Conservation (phyloP, 2,797 vertebrate species). For the Pangasius krempfi region DNA sequence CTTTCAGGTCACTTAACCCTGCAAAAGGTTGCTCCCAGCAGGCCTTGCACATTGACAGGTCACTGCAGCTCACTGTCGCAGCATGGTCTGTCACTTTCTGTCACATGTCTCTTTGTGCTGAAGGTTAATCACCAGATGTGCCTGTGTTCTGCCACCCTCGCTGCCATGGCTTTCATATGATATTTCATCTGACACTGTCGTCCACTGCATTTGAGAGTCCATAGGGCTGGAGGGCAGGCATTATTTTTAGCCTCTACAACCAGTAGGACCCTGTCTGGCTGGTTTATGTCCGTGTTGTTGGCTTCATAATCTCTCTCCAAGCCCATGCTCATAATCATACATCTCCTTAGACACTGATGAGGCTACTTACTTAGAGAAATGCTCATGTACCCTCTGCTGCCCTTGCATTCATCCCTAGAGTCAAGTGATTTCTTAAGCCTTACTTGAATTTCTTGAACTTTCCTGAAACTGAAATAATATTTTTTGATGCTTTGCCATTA, state of each 20-base stretch:
- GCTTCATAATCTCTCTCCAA: conserved; percentile 47
- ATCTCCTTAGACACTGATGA: conserved; percentile 46
- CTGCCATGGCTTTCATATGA: conserved; percentile 35
- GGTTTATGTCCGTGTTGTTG: conserved; percentile 35
- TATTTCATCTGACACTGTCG: conserved; percentile 42
- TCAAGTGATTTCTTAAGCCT: not conserved
- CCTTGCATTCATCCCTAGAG: not conserved
- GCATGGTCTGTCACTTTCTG: conserved; percentile 50
- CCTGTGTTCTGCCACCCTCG: conserved; percentile 47
- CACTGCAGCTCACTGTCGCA: conserved; percentile 45
- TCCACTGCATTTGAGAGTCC: conserved; percentile 37
- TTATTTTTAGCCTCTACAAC: conserved; percentile 52
- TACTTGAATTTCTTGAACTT: not conserved
- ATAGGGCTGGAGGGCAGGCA: conserved; percentile 41
- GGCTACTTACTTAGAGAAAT: conserved; percentile 22
- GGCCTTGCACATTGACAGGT: conserved; percentile 42
- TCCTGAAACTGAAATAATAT: not conserved
- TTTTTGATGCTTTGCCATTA: not conserved
- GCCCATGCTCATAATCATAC: conserved; percentile 42
- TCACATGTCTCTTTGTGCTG: conserved; percentile 50
- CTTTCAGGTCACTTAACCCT: conserved; percentile 55
- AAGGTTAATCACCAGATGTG: conserved; percentile 66
- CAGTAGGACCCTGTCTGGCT: conserved; percentile 30
- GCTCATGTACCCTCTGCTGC: conserved; percentile 19
- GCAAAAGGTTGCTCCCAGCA: conserved; percentile 58